Conservation (phyloP, 2,113 vertebrate species). For the Festucalex cinctus region DNA sequence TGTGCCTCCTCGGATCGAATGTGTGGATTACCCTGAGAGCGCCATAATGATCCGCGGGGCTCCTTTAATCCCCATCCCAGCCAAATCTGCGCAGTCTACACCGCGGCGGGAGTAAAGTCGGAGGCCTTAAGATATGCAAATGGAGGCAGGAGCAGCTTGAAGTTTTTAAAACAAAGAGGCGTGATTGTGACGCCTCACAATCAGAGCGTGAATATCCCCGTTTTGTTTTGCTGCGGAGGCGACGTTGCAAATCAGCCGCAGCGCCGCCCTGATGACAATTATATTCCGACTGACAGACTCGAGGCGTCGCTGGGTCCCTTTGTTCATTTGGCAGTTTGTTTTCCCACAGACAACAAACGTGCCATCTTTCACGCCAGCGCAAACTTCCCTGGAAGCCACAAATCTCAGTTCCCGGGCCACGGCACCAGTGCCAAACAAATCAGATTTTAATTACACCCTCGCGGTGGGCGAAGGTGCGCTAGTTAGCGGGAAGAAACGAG, state of each 20-base stretch:
- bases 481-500: constrained; percentile 27
- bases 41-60: neutral
- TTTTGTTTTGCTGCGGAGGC: neutral
- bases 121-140: constrained; percentile 1
- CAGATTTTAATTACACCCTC: constrained; percentile 13
- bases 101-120: neutral
- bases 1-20: constrained; percentile 3
- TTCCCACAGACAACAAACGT: neutral
- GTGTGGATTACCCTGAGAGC: neutral
- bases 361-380: constrained; percentile 4
- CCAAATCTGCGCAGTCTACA: neutral
- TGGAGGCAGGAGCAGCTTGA: neutral
- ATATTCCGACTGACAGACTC: constrained; percentile 2
- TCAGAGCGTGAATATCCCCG: neutral
- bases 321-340: constrained; percentile 2
- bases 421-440: constrained; percentile 20
- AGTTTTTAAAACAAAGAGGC: neutral
- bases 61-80: neutral
- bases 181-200: neutral
- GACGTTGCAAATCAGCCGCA: neutral
- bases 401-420: constrained; percentile 8
- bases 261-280: neutral
- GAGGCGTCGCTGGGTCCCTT: neutral
- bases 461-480: constrained; percentile 17
- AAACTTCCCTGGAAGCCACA: constrained; percentile 3